Evolutionary conservation across 2,888 invertebrate genomes (phyloP).

Genomic region (Philopedon plagiatum): DNA sequence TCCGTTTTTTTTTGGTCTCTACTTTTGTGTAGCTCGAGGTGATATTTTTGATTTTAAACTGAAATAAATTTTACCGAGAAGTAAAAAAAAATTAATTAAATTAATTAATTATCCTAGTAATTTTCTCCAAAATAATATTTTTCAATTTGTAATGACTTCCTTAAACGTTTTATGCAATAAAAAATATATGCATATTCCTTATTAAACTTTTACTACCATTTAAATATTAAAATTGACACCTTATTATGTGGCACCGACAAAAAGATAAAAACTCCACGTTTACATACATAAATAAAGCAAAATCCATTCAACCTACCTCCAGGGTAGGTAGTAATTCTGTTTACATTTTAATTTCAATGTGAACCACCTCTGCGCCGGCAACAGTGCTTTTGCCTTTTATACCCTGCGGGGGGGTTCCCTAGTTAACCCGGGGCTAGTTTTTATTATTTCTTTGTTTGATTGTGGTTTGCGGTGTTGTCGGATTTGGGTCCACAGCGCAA

Average conservation of each 20-base stretch:
- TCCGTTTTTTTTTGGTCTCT: too few species aligned
- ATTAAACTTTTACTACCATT: background rate
- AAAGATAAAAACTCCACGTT: background rate
- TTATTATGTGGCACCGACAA: background rate
- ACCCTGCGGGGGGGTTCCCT: constrained; percentile 67
- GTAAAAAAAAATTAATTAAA: too few species aligned
- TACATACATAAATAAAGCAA: constrained; percentile 7
- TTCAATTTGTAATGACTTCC: too few species aligned
- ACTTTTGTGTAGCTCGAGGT: too few species aligned
- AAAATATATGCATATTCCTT: too few species aligned
- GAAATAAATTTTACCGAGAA: too few species aligned
- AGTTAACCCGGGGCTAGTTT: constrained; percentile 67
- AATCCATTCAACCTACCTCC: constrained; percentile 13
- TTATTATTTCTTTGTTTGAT: constrained; percentile 54
- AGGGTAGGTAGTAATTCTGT: constrained; percentile 27
- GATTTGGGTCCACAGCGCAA: too few species aligned
- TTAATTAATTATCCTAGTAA: too few species aligned
- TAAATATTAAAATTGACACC: background rate
- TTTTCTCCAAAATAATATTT: too few species aligned
- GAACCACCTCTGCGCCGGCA: constrained; percentile 37
- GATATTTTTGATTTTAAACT: too few species aligned
- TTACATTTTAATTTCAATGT: constrained; percentile 26
- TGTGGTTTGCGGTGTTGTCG: constrained; percentile 39
- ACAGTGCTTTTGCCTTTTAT: constrained; percentile 52
- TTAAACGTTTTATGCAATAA: too few species aligned